Base-by-base conservation (phyloP, 2,797 vertebrate genomes). In the Ammospiza maritima region DNA sequence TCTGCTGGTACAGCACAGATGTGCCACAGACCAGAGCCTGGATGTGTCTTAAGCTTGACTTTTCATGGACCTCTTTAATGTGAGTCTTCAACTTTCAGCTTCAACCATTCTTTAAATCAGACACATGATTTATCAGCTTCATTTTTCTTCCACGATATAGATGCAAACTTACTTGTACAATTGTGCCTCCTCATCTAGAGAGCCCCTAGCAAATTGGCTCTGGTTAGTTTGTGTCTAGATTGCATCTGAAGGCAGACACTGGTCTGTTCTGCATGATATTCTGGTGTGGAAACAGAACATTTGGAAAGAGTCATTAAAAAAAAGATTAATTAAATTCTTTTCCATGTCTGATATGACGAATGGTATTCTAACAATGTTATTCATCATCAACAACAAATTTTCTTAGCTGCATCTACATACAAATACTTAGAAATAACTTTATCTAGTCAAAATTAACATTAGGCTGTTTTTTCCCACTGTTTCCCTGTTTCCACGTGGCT, bases 351-450 rank as follows among this genome's bases (percentile, higher is more conserved):
- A 32, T 56, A 29, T 3, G 27, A 71, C 6, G 22, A 62, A 4
- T 64, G 23, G 4, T 58, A 13, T 62, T 95, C 47, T 77, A 87
- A 83, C 19, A 90, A 72, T 13, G 13, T 42, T 77, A 50, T 66
- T 93, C 6, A 23, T 19, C 9, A 66, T 29, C 36, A 74, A 1
- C 16, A 84, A 48, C 10, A 67, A 15, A 15, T 36, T 54, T 72
- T 69, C 54, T 57, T 74, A 38, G 13, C n/a, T 70, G 21, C 8
- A 78, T 17, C 9, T 19, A 26, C 1, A 2, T 75, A 48, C 74
- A 85, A 90, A 64, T 73, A 53, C 42, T 57, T 76, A 60, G 60
- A 86, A 91, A 76, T 36, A 62, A 4, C 32, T 85, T 88, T 50
- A 88, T 78, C 20, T 20, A 48, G 17, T n/a, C 25, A 53, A 93